phyloP scores from a whole-genome alignment of 2,113 vertebrate genomes.

The Daboia siamensis region DNA sequence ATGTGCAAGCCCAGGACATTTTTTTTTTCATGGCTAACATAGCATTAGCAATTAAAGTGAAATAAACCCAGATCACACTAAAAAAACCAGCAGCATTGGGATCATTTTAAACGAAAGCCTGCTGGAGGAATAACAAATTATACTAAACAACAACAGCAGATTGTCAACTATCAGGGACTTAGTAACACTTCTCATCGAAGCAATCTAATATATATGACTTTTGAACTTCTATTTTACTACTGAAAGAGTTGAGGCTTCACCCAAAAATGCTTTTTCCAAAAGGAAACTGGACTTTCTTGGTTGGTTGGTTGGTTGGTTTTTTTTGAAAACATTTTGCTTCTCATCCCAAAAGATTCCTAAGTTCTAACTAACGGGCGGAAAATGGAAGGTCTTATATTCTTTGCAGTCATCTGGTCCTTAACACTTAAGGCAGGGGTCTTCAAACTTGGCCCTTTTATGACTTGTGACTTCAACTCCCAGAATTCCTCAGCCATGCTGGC shows the following conservation, averaged over 20 bases:
- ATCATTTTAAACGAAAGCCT: neutral
- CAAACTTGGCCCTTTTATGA: too few relatives aligned
- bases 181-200: neutral
- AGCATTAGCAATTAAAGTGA: neutral
- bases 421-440: neutral
- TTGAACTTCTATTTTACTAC: neutral
- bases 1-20: neutral
- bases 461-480: too few relatives aligned
- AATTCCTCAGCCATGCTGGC: too few relatives aligned
- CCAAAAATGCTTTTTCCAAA: neutral
- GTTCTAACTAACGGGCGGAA: neutral
- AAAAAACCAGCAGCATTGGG: neutral
- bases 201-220: neutral
- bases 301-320: too few relatives aligned
- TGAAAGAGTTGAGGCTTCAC: neutral
- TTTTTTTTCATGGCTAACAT: neutral
- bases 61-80: neutral
- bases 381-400: neutral
- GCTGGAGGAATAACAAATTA: neutral
- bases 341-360: neutral
- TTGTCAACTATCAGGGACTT: neutral
- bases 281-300: neutral
- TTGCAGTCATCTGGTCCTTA: neutral
- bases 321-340: too few relatives aligned
- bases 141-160: neutral